Conservation (phyloP, 2,113 vertebrate genomes). For the Cebus imitator region DNA sequence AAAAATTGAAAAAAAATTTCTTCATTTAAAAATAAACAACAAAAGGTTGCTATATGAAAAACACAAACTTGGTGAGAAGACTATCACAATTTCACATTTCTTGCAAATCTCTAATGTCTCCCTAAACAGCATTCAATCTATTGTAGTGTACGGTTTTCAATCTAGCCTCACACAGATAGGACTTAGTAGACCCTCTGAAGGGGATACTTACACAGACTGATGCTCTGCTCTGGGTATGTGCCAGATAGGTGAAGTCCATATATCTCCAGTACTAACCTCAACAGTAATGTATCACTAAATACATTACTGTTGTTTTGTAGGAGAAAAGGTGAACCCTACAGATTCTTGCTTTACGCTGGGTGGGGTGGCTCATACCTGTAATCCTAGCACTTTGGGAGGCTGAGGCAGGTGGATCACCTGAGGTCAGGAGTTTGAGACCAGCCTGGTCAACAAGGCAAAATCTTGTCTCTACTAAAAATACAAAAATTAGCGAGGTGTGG, state of each 20-base stretch:
- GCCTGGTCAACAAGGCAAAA: no score
- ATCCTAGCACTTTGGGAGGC: no score
- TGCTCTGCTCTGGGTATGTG: neutral
- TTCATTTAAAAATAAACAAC: conserved; percentile 3
- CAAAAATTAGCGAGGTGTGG: no score
- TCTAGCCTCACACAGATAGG: neutral
- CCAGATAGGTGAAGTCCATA: neutral
- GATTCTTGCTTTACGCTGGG: neutral
- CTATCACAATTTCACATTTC: neutral
- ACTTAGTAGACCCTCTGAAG: neutral
- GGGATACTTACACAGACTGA: neutral
- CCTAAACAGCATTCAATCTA: neutral
- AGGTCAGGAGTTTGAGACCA: no score
- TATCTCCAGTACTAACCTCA: neutral
- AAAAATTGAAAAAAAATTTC: neutral
- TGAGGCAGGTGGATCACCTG: no score
- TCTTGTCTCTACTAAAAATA: no score
- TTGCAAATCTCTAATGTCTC: neutral
- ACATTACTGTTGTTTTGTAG: neutral
- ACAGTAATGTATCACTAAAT: neutral
- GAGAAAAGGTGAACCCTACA: neutral
- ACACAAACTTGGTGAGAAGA: neutral
- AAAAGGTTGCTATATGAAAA: neutral
- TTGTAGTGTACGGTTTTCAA: neutral
- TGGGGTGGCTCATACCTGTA: no score